phyloP scores from a whole-genome alignment of 2,888 invertebrate genomes.

The Chrysomela aeneicollis region DNA sequence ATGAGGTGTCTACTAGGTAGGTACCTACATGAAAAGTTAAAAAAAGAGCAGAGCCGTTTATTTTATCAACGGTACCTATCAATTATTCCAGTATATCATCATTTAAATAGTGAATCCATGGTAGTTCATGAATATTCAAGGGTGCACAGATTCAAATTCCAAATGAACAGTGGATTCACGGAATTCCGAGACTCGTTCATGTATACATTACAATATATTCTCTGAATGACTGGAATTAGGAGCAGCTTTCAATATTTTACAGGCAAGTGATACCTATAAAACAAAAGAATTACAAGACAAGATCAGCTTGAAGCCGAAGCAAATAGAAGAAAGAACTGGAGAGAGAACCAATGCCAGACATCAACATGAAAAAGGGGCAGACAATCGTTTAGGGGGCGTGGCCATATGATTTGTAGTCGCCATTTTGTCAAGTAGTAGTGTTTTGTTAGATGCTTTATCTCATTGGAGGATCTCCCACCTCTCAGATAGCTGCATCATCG shows the following conservation, averaged over 20 bases:
- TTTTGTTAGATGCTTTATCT: constrained; percentile 63
- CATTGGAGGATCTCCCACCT: constrained; percentile 63
- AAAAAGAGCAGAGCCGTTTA: not conserved
- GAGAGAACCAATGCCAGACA: constrained; percentile 61
- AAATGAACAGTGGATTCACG: constrained; percentile 11
- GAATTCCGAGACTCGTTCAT: constrained; percentile 21
- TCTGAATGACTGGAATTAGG: constrained; percentile 44
- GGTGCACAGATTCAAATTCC: constrained; percentile 11
- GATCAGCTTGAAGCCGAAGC: constrained; percentile 54
- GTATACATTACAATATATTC: constrained; percentile 28
- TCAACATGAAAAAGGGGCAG: constrained; percentile 62
- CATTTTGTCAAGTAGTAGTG: constrained; percentile 65
- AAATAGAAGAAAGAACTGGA: constrained; percentile 57
- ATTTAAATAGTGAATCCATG: constrained; percentile 11
- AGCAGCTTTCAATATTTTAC: constrained; percentile 51
- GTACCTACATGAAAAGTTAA: too few species aligned
- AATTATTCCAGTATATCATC: constrained; percentile 3
- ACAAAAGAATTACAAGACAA: constrained; percentile 57
- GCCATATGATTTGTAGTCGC: constrained; percentile 64
- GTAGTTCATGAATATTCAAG: constrained; percentile 29
- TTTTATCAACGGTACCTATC: not conserved
- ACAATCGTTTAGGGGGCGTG: constrained; percentile 62
- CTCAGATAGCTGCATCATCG: constrained; percentile 27
- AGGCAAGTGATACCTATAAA: constrained; percentile 46
- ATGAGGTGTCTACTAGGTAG: too few species aligned